These are phyloP conservation scores for Coleophora flavipennella DNA, from an alignment of 2,888 invertebrate genomes.

Conservation along the genomic window DNA sequence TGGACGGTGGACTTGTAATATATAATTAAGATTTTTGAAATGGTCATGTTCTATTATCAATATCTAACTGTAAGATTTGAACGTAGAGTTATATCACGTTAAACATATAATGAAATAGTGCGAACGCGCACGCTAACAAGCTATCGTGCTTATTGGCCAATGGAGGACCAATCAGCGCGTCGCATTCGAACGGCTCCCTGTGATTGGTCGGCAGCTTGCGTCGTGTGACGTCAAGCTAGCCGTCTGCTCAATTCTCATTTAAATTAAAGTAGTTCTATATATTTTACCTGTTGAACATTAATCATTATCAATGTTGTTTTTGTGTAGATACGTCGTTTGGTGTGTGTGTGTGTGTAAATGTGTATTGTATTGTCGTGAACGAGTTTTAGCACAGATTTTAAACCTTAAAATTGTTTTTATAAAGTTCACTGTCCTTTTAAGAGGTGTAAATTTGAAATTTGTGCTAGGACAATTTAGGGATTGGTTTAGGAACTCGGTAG, in stretches of 20 bases:
- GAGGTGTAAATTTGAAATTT: neutral
- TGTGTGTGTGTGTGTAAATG: too few relatives aligned
- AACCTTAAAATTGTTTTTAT: too few relatives aligned
- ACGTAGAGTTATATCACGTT: too few relatives aligned
- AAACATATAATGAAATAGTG: neutral
- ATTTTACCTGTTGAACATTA: conserved; percentile 5
- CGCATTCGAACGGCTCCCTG: neutral
- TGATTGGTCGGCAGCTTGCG: conserved; percentile 14
- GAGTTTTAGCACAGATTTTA: conserved; percentile 3
- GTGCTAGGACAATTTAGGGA: conserved; percentile 1
- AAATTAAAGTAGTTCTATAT: conserved; percentile 10
- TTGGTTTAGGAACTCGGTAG: conserved; percentile 1
- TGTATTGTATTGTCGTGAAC: conserved; percentile 7
- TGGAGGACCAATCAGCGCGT: conserved; percentile 2
- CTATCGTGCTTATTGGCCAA: conserved; percentile 13
- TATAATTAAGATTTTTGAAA: too few relatives aligned
- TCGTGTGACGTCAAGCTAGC: conserved; percentile 10
- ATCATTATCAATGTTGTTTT: conserved; percentile 5
- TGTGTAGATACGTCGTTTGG: neutral
- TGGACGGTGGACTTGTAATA: too few relatives aligned
- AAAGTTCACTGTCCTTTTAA: neutral
- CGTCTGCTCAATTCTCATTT: conserved; percentile 24
- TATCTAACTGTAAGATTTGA: too few relatives aligned
- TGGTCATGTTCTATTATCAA: too few relatives aligned
- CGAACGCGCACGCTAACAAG: conserved; percentile 13